Evolutionary conservation across 1,140 invertebrate genomes (phyloP), one percentile per base, ranked within the genome.

Genomic region (Drosophila willistoni): DNA sequence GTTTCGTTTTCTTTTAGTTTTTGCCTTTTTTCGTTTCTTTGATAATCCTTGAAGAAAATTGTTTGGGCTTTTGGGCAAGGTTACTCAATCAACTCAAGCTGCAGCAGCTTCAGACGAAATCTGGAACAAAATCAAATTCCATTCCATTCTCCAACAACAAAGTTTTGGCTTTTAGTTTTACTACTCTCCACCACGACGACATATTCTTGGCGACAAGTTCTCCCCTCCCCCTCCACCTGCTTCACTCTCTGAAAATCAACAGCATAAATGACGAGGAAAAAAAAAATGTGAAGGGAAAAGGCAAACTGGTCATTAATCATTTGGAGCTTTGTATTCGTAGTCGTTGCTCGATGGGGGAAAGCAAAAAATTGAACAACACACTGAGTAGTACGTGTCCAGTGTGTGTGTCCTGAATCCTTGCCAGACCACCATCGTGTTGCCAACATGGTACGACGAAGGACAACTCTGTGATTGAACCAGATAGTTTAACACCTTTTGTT

Each of bases 231-330:
- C 36, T 19, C n/a, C 12, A 3, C 2, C 33, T 10, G 33, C 62
- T 22, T 25, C 13, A 10, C 51, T 51, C 17, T 42, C 36, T n/a
- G 39, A 72, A 60, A 54, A 79, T 51, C 25, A 78, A 62, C 61
- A 79, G 61, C 66, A 66, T 68, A 70, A 64, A 73, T 42, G 56
- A 68, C 44, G 44, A 51, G 12, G 12, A 39, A 39, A 39, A 39
- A 25, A 2, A 39, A 39, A 13, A 39, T 12, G 10, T 10, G 6
- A 19, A 54, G 65, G 44, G 59, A 57, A 68, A 73, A 64, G 68
- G 80, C 75, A 82, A 87, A 83, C 66, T 64, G 84, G 83, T 87
- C 83, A 87, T 87, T 87, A 87, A 87, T 87, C 83, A 87, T 87
- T 83, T 75, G 62, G 67, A 47, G 47, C 75, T 63, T 67, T 72